Evolutionary conservation across 2,797 vertebrate species (phyloP).

Genomic region (Eidolon dupreanum): DNA sequence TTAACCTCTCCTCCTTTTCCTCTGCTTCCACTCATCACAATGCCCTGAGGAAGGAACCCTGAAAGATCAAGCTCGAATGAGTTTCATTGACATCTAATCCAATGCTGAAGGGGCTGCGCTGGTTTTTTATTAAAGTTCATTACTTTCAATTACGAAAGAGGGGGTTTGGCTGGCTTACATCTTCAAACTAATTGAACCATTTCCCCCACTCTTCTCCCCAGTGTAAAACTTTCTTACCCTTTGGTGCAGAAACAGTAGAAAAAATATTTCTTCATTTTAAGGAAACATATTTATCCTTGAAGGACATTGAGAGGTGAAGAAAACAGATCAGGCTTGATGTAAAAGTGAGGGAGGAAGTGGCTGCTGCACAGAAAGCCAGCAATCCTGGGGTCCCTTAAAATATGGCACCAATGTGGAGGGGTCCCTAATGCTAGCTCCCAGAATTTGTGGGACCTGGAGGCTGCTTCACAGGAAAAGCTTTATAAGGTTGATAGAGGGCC

Average conservation of each 20-base stretch:
- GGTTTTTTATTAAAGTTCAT: constrained; percentile 75
- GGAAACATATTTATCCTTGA: constrained; percentile 23
- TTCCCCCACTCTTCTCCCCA: neutral
- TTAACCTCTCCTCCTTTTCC: constrained; percentile 39
- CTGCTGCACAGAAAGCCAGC: neutral
- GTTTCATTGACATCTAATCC: constrained; percentile 45
- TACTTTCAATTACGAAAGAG: constrained; percentile 70
- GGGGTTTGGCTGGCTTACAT: neutral
- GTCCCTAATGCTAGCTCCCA: accelerated
- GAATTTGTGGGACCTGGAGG: neutral
- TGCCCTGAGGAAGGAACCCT: constrained; percentile 41
- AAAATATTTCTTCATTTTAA: constrained; percentile 63
- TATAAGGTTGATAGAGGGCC: neutral
- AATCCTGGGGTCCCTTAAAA: neutral
- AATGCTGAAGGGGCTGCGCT: constrained; percentile 45
- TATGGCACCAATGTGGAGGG: constrained; percentile 21
- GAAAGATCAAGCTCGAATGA: constrained; percentile 54
- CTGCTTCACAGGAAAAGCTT: neutral
- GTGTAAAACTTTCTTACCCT: constrained; percentile 48
- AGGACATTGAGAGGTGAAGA: constrained; percentile 51
- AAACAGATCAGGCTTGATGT: constrained; percentile 27
- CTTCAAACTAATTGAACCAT: constrained; percentile 43
- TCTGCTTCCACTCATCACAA: neutral
- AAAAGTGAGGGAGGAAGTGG: neutral
- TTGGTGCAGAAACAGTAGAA: neutral